Evolutionary conservation across 2,888 invertebrate genomes (phyloP).

Genomic region (Augiades crinisus): DNA sequence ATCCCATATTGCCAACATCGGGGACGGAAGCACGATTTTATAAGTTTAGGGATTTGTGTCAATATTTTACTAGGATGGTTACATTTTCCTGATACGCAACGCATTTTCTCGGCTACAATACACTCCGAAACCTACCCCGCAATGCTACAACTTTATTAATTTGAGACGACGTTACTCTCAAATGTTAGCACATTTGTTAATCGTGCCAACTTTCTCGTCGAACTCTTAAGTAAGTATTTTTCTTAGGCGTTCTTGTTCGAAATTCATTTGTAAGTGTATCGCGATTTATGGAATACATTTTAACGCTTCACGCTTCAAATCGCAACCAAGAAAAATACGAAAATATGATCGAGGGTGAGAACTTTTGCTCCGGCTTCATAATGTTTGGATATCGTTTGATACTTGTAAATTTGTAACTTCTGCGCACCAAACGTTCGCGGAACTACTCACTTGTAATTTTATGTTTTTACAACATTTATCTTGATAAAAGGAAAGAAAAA

Average conservation of each 20-base stretch:
- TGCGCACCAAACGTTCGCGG: neutral
- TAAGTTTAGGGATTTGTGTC: slow-evolving; percentile 81
- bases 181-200: slow-evolving; percentile 58
- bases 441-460: neutral
- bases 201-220: slow-evolving; percentile 48
- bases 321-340: slow-evolving; percentile 63
- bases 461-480: too few species aligned
- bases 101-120: slow-evolving; percentile 38
- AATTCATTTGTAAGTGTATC: slow-evolving; percentile 58
- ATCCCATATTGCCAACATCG: slow-evolving; percentile 77
- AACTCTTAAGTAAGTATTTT: slow-evolving; percentile 58
- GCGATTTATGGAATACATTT: slow-evolving; percentile 72
- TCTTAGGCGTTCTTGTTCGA: slow-evolving; percentile 53
- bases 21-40: slow-evolving; percentile 77
- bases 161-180: slow-evolving; percentile 42
- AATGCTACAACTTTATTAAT: slow-evolving; percentile 63
- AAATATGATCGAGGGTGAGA: slow-evolving; percentile 52
- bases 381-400: slow-evolving; percentile 58
- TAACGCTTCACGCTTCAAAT: slow-evolving; percentile 53
- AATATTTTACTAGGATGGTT: slow-evolving; percentile 77
- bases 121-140: slow-evolving; percentile 17
- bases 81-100: slow-evolving; percentile 42
- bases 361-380: slow-evolving; percentile 40
- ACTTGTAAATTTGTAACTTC: slow-evolving; percentile 26
- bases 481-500: too few species aligned